phyloP scores from a whole-genome alignment of 2,797 vertebrate species.

The Mus caroli region DNA sequence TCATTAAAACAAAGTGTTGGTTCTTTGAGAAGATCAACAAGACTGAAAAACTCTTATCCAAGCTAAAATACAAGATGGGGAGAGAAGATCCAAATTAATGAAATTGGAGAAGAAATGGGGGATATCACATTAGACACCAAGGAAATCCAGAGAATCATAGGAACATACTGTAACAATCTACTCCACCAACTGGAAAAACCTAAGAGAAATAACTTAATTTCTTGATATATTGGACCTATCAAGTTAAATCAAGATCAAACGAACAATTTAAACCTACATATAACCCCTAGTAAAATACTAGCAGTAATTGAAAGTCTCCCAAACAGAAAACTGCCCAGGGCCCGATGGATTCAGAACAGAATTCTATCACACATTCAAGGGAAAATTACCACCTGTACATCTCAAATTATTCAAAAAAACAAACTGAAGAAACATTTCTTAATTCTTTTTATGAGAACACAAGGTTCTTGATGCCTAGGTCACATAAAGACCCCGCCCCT shows the following conservation, averaged over 20 bases:
- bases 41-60: not conserved
- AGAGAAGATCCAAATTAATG: not conserved
- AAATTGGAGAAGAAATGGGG: not conserved
- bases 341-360: not conserved
- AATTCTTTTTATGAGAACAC: not conserved
- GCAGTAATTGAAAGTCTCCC: not conserved
- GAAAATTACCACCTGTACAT: not conserved
- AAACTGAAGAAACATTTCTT: not conserved
- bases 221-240: not conserved
- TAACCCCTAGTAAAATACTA: not conserved
- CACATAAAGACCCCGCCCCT: not conserved
- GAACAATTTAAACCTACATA: not conserved
- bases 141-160: not conserved
- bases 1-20: not conserved
- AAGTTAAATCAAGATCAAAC: not conserved
- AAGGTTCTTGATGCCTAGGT: not conserved
- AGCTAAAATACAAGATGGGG: not conserved
- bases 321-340: not conserved
- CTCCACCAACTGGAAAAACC: not conserved
- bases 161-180: not conserved
- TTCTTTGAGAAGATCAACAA: not conserved
- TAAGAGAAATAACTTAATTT: not conserved
- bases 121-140: not conserved
- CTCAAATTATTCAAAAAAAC: not conserved
- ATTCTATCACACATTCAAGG: not conserved